Evolutionary conservation across 2,797 vertebrate species (phyloP).

Genomic region (Tiaroga cobitis): DNA sequence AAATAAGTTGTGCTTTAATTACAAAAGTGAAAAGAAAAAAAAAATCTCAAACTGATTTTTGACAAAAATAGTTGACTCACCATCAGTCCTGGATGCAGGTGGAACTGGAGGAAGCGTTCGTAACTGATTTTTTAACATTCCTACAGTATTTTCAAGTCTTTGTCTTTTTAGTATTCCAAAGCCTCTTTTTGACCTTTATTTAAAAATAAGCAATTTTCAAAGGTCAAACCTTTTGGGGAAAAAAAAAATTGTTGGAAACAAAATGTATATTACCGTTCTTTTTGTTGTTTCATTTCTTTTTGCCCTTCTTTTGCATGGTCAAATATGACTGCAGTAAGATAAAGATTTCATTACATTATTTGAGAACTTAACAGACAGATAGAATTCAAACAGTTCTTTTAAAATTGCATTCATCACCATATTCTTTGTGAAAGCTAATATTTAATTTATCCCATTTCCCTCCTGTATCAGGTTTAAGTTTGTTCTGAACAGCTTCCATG

Average conservation of each 20-base stretch:
- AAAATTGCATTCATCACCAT: neutral
- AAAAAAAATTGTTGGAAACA: neutral
- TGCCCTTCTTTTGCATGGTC: neutral
- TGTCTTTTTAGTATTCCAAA: neutral
- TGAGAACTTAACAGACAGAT: neutral
- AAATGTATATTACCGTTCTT: neutral
- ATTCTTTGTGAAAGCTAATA: neutral
- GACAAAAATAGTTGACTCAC: neutral
- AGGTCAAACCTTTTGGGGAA: no score
- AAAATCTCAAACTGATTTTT: neutral
- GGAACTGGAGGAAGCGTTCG: neutral
- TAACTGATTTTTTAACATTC: neutral
- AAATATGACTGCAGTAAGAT: neutral
- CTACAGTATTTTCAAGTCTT: neutral
- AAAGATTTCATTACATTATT: neutral
- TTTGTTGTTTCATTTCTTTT: neutral
- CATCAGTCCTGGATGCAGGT: neutral
- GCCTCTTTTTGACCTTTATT: neutral
- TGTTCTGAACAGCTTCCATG: neutral
- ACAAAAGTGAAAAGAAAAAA: neutral
- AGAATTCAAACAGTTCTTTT: neutral
- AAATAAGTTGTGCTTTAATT: neutral
- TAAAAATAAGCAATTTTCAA: neutral
- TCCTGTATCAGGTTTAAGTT: neutral
- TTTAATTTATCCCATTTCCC: conserved; percentile 18